These are phyloP conservation scores for Cassiopea xamachana DNA, from an alignment of 30 jellyfish, hydroid and myxozoan species.

Conservation along the genomic window DNA sequence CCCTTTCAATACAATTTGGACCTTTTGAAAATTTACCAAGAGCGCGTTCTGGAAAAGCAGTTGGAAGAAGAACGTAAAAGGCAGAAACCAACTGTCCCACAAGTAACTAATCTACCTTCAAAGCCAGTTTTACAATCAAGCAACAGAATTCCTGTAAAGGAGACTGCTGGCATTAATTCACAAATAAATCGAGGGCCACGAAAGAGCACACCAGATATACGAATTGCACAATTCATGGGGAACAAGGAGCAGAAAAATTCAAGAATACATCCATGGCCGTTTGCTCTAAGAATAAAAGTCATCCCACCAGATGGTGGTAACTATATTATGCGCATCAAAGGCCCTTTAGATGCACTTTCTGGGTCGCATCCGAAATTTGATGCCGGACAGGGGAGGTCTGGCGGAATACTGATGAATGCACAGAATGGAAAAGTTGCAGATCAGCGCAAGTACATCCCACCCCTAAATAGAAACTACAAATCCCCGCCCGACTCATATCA, in stretches of 20 bases:
- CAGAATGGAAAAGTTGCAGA: background rate
- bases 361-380: slow-evolving; percentile 34
- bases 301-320: slow-evolving; percentile 87
- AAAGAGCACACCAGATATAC: slow-evolving; percentile 42
- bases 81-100: slow-evolving; percentile 4
- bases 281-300: slow-evolving; percentile 76
- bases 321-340: slow-evolving; percentile 90
- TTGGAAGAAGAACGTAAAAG: slow-evolving; percentile 16
- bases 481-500: slow-evolving; percentile 44
- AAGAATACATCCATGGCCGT: slow-evolving; percentile 79
- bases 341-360: slow-evolving; percentile 81
- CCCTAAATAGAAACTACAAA: slow-evolving; percentile 65
- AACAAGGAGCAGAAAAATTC: background rate
- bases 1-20: slow-evolving; percentile 41
- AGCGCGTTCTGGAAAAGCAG: slow-evolving; percentile 21
- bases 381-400: slow-evolving; percentile 61
- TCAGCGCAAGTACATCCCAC: slow-evolving; percentile 52
- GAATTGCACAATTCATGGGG: slow-evolving; percentile 50
- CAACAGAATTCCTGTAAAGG: background rate
- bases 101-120: background rate
- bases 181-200: background rate
- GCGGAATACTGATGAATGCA: background rate
- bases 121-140: background rate
- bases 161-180: background rate
- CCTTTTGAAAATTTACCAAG: slow-evolving; percentile 2